A percentile compares a stretch with the other conserved stretches of the same genome.
Conservation (phyloP, 2,797 vertebrate species). For the Eleutherodactylus coqui region DNA sequence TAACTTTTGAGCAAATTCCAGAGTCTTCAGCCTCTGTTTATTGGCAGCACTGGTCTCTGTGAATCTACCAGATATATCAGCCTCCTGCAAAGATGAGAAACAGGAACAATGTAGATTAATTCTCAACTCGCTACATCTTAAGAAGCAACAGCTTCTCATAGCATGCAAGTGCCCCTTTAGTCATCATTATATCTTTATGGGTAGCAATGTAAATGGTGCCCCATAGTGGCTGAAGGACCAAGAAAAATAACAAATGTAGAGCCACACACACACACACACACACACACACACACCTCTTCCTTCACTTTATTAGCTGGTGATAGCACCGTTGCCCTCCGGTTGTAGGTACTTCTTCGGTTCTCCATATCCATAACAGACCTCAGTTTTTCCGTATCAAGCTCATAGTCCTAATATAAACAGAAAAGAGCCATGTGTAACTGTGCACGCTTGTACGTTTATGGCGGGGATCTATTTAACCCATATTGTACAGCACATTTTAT, state of each 20-base stretch:
- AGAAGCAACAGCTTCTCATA: background rate
- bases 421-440: background rate
- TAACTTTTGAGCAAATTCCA: slow-evolving; percentile 90
- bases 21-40: slow-evolving; percentile 86
- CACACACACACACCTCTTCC: slow-evolving; percentile 91
- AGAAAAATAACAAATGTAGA: background rate
- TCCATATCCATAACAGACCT: slow-evolving; percentile 90
- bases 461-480: too few species aligned
- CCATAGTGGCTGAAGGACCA: background rate
- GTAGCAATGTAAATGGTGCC: background rate
- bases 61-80: slow-evolving; percentile 87
- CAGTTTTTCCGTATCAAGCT: slow-evolving; percentile 90
- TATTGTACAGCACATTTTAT: too few species aligned
- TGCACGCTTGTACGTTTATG: background rate
- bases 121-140: too few species aligned
- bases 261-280: too few species aligned
- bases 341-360: slow-evolving; percentile 84
- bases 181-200: too few species aligned
- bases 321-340: slow-evolving; percentile 87
- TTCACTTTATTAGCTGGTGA: slow-evolving; percentile 89
- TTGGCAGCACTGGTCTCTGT: slow-evolving; percentile 92
- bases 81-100: slow-evolving; percentile 78
- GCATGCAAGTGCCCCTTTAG: too few species aligned
- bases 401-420: slow-evolving; percentile 83
- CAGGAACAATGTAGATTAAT: too few species aligned